Base-by-base conservation (phyloP, 1,140 invertebrate species). In the Eumaeus atala region DNA sequence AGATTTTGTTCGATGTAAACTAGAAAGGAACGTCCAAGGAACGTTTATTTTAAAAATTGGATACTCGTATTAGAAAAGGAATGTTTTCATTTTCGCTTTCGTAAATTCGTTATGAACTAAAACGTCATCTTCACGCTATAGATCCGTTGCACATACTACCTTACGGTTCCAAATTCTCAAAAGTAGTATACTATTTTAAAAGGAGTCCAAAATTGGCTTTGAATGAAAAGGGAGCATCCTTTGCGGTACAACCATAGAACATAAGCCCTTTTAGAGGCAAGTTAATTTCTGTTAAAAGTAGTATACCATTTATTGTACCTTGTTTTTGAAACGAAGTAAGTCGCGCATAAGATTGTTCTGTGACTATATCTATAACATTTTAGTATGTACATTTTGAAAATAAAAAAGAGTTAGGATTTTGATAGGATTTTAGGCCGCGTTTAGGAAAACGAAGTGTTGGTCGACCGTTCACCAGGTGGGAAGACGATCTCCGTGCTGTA, bases 131-230 rank as follows among this genome's bases (percentile, higher is more conserved):
- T 62, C 14, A 40, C 16, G 14, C 42, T 33, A 12, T 37, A 42
- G 17, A 36, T 12, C 1, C 10, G 9, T 14, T 40, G 5, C 3
- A 67, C 52, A 58, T 76, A 71, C 16, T 51, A 36, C 77, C 14
- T 77, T 80, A 68, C 61, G 33, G 16, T 58, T 48, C 48, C 60
- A n/a, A 52, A 9, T 6, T 35, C 1, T 52, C 52, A 63, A 66
- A 80, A 80, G 67, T 80, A 57, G 77, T 80, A 80, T 80, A 80
- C 77, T 64, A 80, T 71, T 80, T 80, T 72, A 58, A 62, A 75
- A 70, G 67, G 54, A 62, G 60, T 56, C 44, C 65, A 55, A 56
- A 51, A 51, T 56, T 14, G 34, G 34, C n/a, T 6, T 18, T 51
- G 14, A 36, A 54, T 12, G 17, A 58, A 67, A 74, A 69, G 9